Evolutionary conservation across 2,113 vertebrate genomes (phyloP).

Genomic region (Nerophis ophidion): DNA sequence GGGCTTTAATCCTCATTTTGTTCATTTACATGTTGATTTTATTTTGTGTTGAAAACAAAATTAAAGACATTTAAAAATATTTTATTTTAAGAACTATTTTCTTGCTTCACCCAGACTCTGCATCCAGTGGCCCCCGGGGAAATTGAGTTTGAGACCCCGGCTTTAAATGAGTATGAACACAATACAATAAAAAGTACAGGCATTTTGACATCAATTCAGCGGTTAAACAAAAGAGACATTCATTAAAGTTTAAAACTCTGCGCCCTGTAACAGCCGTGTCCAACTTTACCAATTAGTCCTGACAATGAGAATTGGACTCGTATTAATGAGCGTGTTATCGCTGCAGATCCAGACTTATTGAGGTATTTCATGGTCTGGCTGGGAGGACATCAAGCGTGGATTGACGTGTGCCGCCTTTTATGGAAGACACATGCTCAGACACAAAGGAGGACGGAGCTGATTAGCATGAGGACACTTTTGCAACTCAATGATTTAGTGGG

Average conservation of each 20-base stretch:
- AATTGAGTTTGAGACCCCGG: no score
- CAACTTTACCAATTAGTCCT: conserved; percentile 63
- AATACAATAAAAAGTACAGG: neutral
- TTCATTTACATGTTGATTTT: no score
- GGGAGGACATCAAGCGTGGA: conserved; percentile 53
- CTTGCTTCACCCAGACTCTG: no score
- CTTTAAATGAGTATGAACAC: no score
- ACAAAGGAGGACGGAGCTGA: conserved; percentile 9
- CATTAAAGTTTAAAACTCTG: conserved; percentile 43
- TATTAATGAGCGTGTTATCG: conserved; percentile 62
- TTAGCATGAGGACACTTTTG: conserved; percentile 4
- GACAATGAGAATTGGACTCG: conserved; percentile 58
- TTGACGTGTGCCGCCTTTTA: conserved; percentile 28
- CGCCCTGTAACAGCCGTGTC: conserved; percentile 31
- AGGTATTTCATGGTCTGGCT: conserved; percentile 60
- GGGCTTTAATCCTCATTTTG: no score
- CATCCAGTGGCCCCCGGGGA: no score
- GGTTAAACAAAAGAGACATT: conserved; percentile 8
- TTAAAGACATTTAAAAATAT: no score
- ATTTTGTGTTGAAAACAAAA: no score
- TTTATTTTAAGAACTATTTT: no score
- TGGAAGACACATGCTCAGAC: conserved; percentile 24
- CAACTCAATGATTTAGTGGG: neutral
- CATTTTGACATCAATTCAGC: neutral
- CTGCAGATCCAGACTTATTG: conserved; percentile 56